These are phyloP conservation scores for Holacanthella duospinosa DNA, from an alignment of 2,888 invertebrate species.

Conservation along the genomic window DNA sequence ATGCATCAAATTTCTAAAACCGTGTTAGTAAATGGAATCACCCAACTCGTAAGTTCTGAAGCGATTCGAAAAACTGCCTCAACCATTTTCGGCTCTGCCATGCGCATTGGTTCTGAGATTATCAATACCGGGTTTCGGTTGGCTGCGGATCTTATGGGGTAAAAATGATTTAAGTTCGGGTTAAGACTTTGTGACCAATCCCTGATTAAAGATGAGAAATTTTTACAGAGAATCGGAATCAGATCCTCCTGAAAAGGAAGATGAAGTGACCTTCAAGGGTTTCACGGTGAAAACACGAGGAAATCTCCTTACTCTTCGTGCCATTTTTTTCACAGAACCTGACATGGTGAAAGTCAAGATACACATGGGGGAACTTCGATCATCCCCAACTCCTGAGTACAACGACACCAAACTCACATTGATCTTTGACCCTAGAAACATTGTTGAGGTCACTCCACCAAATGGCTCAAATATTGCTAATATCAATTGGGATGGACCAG, in stretches of 20 bases:
- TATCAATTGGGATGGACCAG: not conserved
- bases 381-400: not conserved
- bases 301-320: not conserved
- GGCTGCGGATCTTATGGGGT: not conserved
- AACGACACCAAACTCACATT: not conserved
- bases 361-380: too few relatives aligned
- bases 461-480: not conserved
- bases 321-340: not conserved
- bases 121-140: not conserved
- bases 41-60: not conserved
- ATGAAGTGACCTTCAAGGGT: not conserved
- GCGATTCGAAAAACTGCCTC: not conserved
- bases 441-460: not conserved
- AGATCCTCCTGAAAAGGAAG: not conserved
- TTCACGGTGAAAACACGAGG: not conserved
- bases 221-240: not conserved
- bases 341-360: not conserved
- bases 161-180: not conserved
- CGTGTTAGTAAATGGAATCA: not conserved
- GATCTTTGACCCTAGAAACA: not conserved
- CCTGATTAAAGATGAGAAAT: too few relatives aligned
- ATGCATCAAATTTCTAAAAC: not conserved
- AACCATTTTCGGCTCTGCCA: not conserved
- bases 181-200: not conserved
- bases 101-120: not conserved